Evolutionary conservation across 2,797 vertebrate genomes (phyloP).

Genomic region (Arnoldichthys spilopterus): DNA sequence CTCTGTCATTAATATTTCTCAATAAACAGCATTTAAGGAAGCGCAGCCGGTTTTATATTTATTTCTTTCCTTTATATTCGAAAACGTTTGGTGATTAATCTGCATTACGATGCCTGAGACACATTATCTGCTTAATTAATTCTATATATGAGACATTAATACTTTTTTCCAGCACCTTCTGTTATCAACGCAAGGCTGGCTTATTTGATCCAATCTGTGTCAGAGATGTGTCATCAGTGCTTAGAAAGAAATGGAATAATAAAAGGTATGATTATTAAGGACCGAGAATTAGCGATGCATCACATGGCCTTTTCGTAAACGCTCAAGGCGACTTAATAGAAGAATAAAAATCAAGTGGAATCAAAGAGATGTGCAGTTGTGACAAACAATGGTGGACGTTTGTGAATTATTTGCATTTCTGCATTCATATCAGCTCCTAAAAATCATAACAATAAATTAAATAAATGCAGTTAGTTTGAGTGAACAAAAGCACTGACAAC

Average conservation of each 20-base stretch:
- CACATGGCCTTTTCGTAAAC: neutral
- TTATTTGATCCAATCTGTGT: neutral
- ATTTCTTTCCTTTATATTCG: slow-evolving; percentile 76
- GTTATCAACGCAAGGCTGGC: slow-evolving; percentile 52
- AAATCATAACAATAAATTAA: too few species aligned
- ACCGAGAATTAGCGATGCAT: neutral
- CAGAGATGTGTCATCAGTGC: neutral
- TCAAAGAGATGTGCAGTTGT: too few species aligned
- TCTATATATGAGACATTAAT: slow-evolving; percentile 78
- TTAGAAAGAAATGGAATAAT: neutral
- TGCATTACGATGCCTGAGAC: slow-evolving; percentile 71
- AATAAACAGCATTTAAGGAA: slow-evolving; percentile 73
- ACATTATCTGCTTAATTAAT: slow-evolving; percentile 80
- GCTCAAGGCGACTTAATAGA: neutral
- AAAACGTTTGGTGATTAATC: slow-evolving; percentile 75
- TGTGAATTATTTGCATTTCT: too few species aligned
- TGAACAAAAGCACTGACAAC: too few species aligned
- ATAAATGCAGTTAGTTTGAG: too few species aligned
- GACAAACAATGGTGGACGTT: too few species aligned
- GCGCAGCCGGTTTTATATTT: slow-evolving; percentile 74
- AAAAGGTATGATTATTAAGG: neutral
- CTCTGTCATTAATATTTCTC: slow-evolving; percentile 70
- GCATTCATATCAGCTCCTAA: too few species aligned
- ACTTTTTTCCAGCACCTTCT: slow-evolving; percentile 63
- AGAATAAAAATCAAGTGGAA: neutral